These are phyloP conservation scores for Pollenia labialis DNA, from an alignment of 2,888 invertebrate genomes.

Conservation along the genomic window DNA sequence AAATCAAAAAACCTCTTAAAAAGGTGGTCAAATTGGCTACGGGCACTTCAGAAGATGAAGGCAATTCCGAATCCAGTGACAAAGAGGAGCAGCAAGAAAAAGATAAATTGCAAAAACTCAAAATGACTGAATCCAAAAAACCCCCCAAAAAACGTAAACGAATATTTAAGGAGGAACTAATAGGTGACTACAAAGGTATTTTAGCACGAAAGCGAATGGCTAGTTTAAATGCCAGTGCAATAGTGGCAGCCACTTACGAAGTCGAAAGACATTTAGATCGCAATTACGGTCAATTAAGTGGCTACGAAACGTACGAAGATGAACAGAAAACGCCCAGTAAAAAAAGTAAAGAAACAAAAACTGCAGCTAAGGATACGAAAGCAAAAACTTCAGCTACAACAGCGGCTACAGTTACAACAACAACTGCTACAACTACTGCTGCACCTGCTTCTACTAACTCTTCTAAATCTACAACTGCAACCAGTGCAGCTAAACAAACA, in stretches of 20 bases:
- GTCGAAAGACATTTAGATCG: slow-evolving; percentile 85
- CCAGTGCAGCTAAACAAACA: slow-evolving; percentile 51
- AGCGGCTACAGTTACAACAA: slow-evolving; percentile 50
- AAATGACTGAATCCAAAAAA: slow-evolving; percentile 77
- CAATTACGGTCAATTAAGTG: slow-evolving; percentile 82
- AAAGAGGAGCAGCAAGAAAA: slow-evolving; percentile 70
- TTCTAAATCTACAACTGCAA: slow-evolving; percentile 33
- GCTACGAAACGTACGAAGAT: slow-evolving; percentile 82
- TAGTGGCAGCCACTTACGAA: slow-evolving; percentile 94
- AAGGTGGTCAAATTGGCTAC: slow-evolving; percentile 75
- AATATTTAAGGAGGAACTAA: slow-evolving; percentile 84
- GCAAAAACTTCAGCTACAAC: background rate
- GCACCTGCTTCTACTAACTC: slow-evolving; percentile 37
- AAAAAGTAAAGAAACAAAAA: slow-evolving; percentile 71
- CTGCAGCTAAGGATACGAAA: slow-evolving; percentile 59
- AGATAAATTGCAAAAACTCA: slow-evolving; percentile 72
- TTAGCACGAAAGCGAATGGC: slow-evolving; percentile 96
- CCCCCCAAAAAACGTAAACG: slow-evolving; percentile 84
- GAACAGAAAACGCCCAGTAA: slow-evolving; percentile 79
- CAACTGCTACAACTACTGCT: slow-evolving; percentile 34
- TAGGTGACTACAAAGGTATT: slow-evolving; percentile 91
- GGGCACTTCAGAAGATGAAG: slow-evolving; percentile 75
- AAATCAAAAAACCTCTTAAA: slow-evolving; percentile 75
- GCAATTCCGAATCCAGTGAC: slow-evolving; percentile 77
- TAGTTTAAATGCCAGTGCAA: slow-evolving; percentile 94